Evolutionary conservation across 2,113 vertebrate genomes (phyloP).

Genomic region (Equus quagga): DNA sequence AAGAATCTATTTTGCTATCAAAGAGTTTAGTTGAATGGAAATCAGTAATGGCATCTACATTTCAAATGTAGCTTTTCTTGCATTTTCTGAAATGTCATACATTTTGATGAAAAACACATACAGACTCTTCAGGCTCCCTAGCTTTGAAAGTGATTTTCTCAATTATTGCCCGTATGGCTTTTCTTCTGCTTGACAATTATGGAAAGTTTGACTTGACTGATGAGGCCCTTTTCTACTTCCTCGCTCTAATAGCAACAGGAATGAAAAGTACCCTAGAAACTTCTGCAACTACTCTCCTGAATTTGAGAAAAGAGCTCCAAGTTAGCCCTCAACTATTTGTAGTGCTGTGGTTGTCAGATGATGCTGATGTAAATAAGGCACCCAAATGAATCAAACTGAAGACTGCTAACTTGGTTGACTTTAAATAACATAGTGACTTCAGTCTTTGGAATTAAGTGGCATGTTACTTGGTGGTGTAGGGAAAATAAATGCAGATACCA

Average conservation of each 20-base stretch:
- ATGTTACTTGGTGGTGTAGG: neutral
- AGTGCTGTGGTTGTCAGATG: neutral
- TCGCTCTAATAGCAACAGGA: neutral
- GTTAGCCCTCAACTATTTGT: neutral
- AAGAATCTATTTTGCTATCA: slow-evolving; percentile 41
- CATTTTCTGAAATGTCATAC: slow-evolving; percentile 30
- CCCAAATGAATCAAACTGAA: neutral
- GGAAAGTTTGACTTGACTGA: neutral
- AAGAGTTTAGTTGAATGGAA: neutral
- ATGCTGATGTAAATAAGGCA: neutral
- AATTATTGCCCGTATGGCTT: neutral
- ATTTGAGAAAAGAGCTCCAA: neutral
- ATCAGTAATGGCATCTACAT: slow-evolving; percentile 47
- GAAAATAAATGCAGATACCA: slow-evolving; percentile 40
- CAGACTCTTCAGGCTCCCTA: neutral
- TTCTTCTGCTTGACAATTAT: slow-evolving; percentile 8
- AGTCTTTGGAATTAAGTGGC: slow-evolving; percentile 12
- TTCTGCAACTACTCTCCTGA: neutral
- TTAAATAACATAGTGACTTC: slow-evolving; percentile 18
- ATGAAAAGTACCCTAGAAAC: neutral
- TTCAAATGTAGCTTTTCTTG: slow-evolving; percentile 23
- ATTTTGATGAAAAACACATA: slow-evolving; percentile 51
- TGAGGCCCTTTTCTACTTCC: neutral
- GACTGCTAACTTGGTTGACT: neutral
- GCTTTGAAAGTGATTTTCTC: slow-evolving; percentile 27